phyloP scores from a whole-genome alignment of 2,888 invertebrate species.

The Ptychoptera albimana region DNA sequence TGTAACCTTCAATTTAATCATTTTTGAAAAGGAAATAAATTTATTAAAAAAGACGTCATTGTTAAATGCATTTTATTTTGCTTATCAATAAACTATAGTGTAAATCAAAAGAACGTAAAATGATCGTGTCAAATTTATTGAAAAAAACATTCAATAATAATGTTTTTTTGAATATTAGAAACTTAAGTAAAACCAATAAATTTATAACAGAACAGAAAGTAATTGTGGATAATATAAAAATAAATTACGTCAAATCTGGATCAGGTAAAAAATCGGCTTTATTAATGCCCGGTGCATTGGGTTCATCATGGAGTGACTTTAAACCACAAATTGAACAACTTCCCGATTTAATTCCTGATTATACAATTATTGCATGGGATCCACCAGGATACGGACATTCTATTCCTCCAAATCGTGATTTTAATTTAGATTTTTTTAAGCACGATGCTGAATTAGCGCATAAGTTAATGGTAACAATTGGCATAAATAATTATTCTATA shows the following conservation, averaged over 20 bases:
- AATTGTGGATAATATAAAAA: conserved; percentile 38
- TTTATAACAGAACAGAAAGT: conserved; percentile 37
- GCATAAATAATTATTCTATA: conserved; percentile 52
- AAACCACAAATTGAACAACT: conserved; percentile 52
- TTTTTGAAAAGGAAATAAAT: too few relatives aligned
- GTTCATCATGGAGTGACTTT: conserved; percentile 71
- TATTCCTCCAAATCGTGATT: conserved; percentile 58
- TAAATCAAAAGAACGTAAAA: too few relatives aligned
- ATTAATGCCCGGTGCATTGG: conserved; percentile 66
- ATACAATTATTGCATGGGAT: conserved; percentile 49
- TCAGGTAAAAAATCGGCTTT: conserved; percentile 35
- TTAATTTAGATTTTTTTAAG: conserved; percentile 50
- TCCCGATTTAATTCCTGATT: conserved; percentile 25
- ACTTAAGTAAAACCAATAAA: background rate
- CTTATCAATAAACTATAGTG: too few relatives aligned
- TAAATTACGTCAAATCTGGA: conserved; percentile 46
- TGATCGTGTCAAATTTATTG: too few relatives aligned
- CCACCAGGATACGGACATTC: conserved; percentile 80
- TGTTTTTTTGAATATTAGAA: too few relatives aligned
- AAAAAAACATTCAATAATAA: too few relatives aligned
- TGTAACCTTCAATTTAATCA: too few relatives aligned
- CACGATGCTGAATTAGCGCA: conserved; percentile 57
- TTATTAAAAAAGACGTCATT: too few relatives aligned
- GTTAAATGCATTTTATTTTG: too few relatives aligned
- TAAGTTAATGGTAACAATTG: conserved; percentile 54